Base-by-base conservation (phyloP, 2,888 invertebrate genomes). In the Pollenia angustigena region DNA sequence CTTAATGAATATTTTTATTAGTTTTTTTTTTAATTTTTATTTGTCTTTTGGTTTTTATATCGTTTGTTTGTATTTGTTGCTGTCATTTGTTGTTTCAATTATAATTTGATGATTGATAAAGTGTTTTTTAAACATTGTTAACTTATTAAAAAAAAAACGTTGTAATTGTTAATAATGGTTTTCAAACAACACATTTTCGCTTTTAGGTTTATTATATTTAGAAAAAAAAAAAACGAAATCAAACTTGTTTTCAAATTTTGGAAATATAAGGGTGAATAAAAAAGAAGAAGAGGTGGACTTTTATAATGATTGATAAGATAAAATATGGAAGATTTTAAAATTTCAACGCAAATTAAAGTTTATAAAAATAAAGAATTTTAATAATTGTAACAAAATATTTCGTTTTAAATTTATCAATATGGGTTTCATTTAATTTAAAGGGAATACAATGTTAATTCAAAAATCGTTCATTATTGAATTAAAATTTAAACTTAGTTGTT, bases 51-150 rank as follows among this genome's bases (percentile, higher is more conserved):
- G 85, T 82, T 85, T 88, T 85, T 81, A 83, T 82, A 40, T 60
- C 4, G 50, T 42, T 50, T 74, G 82, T 64, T 78, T 78, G 52
- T 80, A n/a, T 66, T 52, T 52, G 14, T 76, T 76, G 44, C 56
- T 66, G 60, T 72, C 81, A 62, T 84, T 79, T 84, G 76, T 68
- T 62, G 48, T 56, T 83, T 72, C 56, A 78, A 76, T 80, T 83
- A 81, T 62, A 76, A 81, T 85, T 85, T 87, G 88, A 88, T 89
- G 88, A 89, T 88, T 89, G 89, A 89, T 89, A 85, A 89, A 89
- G 89, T 89, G 89, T 85, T 89, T 84, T 88, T 82, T 84, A 87
- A 87, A 88, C 87, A 88, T 88, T 88, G 88, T 88, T 86, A 83
- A 81, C 81, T 87, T 85, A 87, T 88, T 85, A 32, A 6, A 0